A percentile compares a stretch with the other conserved stretches of the same genome.
Evolutionary conservation across 2,888 invertebrate genomes (phyloP).

Genomic region (Drosophila putrida): DNA sequence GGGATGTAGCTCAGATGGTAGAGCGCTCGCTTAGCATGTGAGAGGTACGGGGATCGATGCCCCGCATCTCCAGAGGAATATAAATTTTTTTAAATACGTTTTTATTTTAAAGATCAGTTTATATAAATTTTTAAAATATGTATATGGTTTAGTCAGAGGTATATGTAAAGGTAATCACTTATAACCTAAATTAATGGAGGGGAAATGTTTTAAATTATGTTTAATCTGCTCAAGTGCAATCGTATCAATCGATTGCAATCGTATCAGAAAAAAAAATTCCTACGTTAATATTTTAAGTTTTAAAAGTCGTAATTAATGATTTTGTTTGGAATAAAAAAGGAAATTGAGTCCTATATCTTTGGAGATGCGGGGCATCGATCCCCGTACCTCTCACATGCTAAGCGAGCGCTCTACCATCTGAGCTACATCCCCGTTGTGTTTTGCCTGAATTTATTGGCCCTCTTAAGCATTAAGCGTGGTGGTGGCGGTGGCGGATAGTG

Average conservation of each 20-base stretch:
- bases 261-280: too few species aligned
- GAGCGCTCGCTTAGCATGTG: conserved; percentile 86
- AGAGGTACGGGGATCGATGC: conserved; percentile 86
- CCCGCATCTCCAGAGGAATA: conserved; percentile 83
- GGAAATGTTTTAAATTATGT: too few species aligned
- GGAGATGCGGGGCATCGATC: conserved; percentile 86
- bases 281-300: too few species aligned
- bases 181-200: too few species aligned
- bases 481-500: background rate
- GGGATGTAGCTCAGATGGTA: conserved; percentile 86
- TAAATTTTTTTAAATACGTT: conserved; percentile 8
- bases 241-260: too few species aligned
- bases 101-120: background rate
- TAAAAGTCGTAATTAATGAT: too few species aligned
- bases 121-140: background rate
- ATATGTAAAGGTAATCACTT: too few species aligned
- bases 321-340: too few species aligned
- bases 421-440: conserved; percentile 83
- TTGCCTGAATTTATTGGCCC: too few species aligned
- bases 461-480: conserved; percentile 26
- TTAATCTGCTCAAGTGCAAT: too few species aligned
- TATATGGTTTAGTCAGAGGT: too few species aligned
- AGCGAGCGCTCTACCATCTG: conserved; percentile 86
- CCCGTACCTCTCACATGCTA: conserved; percentile 86
- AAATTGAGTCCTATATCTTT: conserved; percentile 75